Conservation (phyloP, 1,140 invertebrate species). For the Tetragnatha versicolor region DNA sequence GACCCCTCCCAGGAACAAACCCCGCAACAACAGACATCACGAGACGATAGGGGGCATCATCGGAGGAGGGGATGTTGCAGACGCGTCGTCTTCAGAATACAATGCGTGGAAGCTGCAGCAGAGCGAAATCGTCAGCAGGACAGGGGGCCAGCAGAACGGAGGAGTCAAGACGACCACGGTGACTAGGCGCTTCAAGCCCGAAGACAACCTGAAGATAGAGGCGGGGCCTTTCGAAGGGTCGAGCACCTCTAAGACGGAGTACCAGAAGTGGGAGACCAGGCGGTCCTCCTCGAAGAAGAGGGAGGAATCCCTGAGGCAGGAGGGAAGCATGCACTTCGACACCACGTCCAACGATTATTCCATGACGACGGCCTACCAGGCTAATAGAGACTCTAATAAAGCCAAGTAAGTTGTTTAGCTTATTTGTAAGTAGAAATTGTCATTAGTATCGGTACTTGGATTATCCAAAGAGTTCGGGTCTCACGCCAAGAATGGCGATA, state of each 20-base stretch:
- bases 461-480: too few species aligned
- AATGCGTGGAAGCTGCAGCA: too few species aligned
- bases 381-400: neutral
- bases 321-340: slow-evolving; percentile 39
- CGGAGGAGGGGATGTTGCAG: too few species aligned
- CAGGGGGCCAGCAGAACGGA: too few species aligned
- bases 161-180: neutral
- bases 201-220: slow-evolving; percentile 36
- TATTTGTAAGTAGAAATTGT: too few species aligned
- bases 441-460: too few species aligned
- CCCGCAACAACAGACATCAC: too few species aligned
- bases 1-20: too few species aligned
- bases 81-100: too few species aligned
- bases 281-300: slow-evolving; percentile 25
- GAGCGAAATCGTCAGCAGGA: too few species aligned
- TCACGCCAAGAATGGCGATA: too few species aligned
- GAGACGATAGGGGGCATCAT: too few species aligned
- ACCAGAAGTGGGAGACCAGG: slow-evolving; percentile 25
- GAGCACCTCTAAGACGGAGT: slow-evolving; percentile 28
- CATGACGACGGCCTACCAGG: neutral
- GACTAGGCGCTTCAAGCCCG: slow-evolving; percentile 13
- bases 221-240: slow-evolving; percentile 29
- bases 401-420: slow-evolving; percentile 33
- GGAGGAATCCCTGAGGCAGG: slow-evolving; percentile 23
- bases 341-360: slow-evolving; percentile 50